Conservation (phyloP, 2,113 vertebrate genomes). For the Scartelaos histophorus region DNA sequence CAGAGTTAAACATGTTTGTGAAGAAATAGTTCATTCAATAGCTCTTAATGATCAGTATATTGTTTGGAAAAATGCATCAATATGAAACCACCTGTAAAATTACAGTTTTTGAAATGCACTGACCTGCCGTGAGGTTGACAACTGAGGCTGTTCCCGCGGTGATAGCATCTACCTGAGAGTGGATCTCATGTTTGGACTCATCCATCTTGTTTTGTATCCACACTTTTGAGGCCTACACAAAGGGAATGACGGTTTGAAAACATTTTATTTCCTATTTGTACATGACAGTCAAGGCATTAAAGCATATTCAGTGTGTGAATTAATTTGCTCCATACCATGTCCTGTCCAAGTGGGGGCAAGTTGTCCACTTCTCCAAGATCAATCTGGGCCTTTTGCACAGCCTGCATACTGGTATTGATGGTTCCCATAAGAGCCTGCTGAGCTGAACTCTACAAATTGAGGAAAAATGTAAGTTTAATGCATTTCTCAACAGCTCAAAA, state of each 20-base stretch:
- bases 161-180: conserved; percentile 98
- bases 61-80: conserved; percentile 31
- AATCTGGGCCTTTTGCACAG: conserved; percentile 93
- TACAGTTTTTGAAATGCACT: conserved; percentile 41
- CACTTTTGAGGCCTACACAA: conserved; percentile 87
- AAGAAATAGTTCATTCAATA: background rate
- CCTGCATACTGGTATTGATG: conserved; percentile 98
- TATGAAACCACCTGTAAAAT: background rate
- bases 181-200: conserved; percentile 98
- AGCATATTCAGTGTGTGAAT: background rate
- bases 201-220: conserved; percentile 99
- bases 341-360: conserved; percentile 92
- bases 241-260: background rate
- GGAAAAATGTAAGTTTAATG: background rate
- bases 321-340: conserved; percentile 81
- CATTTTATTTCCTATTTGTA: background rate
- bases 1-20: background rate
- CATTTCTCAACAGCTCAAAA: no score
- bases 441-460: conserved; percentile 85
- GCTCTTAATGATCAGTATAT: conserved; percentile 1
- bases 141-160: conserved; percentile 97
- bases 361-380: conserved; percentile 91
- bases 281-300: background rate
- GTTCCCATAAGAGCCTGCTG: conserved; percentile 99
- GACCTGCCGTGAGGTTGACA: conserved; percentile 98